Conservation (phyloP, 2,113 vertebrate species). For the Athene noctua region DNA sequence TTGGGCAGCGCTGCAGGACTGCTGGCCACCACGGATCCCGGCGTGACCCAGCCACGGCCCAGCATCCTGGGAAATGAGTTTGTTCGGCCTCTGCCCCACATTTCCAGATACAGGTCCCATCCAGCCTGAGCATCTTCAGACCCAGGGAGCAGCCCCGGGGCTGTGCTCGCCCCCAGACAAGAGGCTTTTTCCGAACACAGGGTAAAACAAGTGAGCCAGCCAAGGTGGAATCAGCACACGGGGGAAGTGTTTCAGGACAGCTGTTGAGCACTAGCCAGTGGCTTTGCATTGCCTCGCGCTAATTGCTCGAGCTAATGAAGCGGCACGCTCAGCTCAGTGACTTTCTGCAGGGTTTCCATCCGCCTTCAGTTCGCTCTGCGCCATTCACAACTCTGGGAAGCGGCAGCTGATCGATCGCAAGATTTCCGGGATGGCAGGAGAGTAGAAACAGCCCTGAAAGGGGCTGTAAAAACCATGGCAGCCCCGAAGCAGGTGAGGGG, state of each 20-base stretch:
- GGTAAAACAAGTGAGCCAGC: neutral
- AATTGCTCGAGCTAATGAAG: conserved; percentile 4
- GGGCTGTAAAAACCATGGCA: neutral
- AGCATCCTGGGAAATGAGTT: neutral
- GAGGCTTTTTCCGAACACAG: neutral
- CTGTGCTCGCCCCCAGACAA: neutral
- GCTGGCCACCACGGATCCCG: accelerated
- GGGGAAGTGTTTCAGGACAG: neutral
- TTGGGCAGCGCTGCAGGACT: neutral
- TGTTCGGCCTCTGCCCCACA: neutral
- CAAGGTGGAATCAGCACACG: neutral
- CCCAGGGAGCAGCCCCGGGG: neutral
- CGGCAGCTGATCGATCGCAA: accelerated
- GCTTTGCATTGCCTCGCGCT: neutral
- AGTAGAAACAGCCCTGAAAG: neutral
- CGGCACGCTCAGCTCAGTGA: neutral
- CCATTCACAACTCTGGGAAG: neutral
- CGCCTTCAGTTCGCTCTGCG: neutral
- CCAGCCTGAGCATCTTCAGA: neutral
- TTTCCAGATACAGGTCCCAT: accelerated
- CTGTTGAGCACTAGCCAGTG: neutral
- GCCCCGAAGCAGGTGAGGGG: neutral
- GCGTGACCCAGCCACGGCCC: neutral
- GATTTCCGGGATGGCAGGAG: neutral
- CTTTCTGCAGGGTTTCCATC: neutral